Percentiles rank a stretch among this genome's conserved stretches.
Evolutionary conservation across 2,797 vertebrate species (phyloP).

Genomic region (Silurus lanzhouensis): DNA sequence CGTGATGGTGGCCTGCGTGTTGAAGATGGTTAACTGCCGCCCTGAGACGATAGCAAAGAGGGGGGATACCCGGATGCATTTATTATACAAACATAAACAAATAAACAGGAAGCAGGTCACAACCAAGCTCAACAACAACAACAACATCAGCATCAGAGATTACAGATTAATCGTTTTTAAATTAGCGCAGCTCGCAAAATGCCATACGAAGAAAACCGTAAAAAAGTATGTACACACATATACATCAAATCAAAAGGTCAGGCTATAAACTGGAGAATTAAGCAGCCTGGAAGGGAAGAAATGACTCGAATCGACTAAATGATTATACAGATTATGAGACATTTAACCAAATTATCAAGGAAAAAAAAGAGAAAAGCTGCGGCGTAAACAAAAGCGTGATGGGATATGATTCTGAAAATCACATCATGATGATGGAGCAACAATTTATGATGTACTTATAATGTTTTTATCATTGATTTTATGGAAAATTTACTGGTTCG

Average conservation of each 20-base stretch:
- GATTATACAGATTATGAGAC: slow-evolving; percentile 24
- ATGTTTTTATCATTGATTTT: slow-evolving; percentile 46
- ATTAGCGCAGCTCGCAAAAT: slow-evolving; percentile 40
- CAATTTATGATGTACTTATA: slow-evolving; percentile 55
- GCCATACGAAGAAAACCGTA: slow-evolving; percentile 21
- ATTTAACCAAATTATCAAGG: neutral
- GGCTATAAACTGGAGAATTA: slow-evolving; percentile 44
- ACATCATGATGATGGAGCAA: slow-evolving; percentile 1
- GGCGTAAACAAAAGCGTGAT: neutral
- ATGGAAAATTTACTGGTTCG: slow-evolving; percentile 22
- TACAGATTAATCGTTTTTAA: slow-evolving; percentile 27
- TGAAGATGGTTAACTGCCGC: slow-evolving; percentile 98
- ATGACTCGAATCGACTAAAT: slow-evolving; percentile 18
- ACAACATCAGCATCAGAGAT: neutral
- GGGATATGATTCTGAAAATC: neutral
- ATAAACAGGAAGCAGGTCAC: neutral
- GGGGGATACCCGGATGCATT: slow-evolving; percentile 54
- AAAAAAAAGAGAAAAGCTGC: neutral
- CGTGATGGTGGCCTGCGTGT: slow-evolving; percentile 95
- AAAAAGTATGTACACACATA: slow-evolving; percentile 16
- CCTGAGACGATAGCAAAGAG: slow-evolving; percentile 72
- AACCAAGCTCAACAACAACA: neutral
- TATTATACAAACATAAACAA: neutral
- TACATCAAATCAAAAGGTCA: slow-evolving; percentile 25
- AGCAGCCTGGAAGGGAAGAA: slow-evolving; percentile 26